Conservation (phyloP, 2,888 invertebrate genomes). For the Troilus luridus region DNA sequence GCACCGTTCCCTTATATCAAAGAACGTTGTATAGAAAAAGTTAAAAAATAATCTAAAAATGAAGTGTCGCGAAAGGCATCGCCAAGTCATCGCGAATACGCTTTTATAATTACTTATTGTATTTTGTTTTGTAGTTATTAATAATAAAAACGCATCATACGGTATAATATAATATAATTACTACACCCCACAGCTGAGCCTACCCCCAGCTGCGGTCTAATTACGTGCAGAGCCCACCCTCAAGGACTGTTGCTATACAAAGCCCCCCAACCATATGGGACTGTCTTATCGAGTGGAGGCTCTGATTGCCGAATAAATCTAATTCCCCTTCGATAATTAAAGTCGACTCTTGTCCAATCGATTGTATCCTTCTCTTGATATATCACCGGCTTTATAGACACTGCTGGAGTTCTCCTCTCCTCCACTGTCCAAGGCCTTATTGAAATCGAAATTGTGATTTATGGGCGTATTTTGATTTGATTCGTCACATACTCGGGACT, state of each 20-base stretch:
- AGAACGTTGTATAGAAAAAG: too few species aligned
- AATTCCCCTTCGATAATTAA: constrained; percentile 22
- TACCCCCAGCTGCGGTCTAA: constrained; percentile 9
- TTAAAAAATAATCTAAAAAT: too few species aligned
- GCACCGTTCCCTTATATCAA: too few species aligned
- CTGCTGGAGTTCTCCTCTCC: neutral
- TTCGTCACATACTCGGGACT: neutral
- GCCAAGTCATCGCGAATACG: neutral
- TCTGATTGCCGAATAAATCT: constrained; percentile 11
- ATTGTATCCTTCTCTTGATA: constrained; percentile 9
- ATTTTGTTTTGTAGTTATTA: too few species aligned
- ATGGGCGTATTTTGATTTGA: neutral
- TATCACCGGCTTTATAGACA: neutral
- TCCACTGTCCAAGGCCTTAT: neutral
- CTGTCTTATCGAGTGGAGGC: neutral
- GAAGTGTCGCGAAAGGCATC: too few species aligned
- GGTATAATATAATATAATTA: neutral
- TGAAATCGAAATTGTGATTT: neutral
- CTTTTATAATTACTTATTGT: neutral
- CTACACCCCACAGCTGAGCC: neutral
- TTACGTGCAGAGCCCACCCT: neutral
- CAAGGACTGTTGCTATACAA: neutral
- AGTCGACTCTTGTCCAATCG: constrained; percentile 23
- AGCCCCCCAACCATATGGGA: neutral
- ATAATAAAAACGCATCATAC: too few species aligned